Conservation (phyloP, 2,797 vertebrate species). For the Notolepis coatsorum region DNA sequence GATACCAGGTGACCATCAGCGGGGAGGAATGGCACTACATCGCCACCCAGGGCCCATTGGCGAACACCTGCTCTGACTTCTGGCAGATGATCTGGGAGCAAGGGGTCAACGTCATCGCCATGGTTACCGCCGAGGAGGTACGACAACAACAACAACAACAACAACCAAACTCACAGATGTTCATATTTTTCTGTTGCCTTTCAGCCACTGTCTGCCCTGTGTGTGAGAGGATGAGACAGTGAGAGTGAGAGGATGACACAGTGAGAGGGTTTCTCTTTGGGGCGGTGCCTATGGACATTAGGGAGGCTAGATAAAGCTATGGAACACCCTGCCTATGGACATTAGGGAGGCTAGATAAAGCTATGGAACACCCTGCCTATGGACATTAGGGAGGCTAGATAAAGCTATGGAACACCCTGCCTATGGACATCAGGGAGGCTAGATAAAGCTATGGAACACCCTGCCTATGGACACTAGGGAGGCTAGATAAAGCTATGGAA, state of each 20-base stretch:
- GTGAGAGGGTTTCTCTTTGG: too few species aligned
- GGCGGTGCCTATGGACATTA: too few species aligned
- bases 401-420: too few species aligned
- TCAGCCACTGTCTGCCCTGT: conserved; percentile 39
- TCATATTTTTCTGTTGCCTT: conserved; percentile 10
- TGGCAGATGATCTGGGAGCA: conserved; percentile 99
- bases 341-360: too few species aligned
- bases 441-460: too few species aligned
- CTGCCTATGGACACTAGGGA: too few species aligned
- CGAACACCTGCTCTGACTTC: conserved; percentile 96
- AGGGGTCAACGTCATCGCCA: conserved; percentile 96
- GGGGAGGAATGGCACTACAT: conserved; percentile 98
- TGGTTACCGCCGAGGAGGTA: conserved; percentile 99
- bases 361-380: too few species aligned
- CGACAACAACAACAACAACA: background rate
- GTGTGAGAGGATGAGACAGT: conserved; percentile 2
- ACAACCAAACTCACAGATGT: conserved; percentile 25
- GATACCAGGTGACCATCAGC: conserved; percentile 88
- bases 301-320: too few species aligned
- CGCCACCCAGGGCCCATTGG: conserved; percentile 94
- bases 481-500: too few species aligned
- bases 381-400: too few species aligned
- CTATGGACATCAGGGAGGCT: too few species aligned
- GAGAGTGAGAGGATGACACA: conserved; percentile 9
- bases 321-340: too few species aligned